phyloP scores from a whole-genome alignment of 2,113 vertebrate genomes.

The Labrus mixtus region DNA sequence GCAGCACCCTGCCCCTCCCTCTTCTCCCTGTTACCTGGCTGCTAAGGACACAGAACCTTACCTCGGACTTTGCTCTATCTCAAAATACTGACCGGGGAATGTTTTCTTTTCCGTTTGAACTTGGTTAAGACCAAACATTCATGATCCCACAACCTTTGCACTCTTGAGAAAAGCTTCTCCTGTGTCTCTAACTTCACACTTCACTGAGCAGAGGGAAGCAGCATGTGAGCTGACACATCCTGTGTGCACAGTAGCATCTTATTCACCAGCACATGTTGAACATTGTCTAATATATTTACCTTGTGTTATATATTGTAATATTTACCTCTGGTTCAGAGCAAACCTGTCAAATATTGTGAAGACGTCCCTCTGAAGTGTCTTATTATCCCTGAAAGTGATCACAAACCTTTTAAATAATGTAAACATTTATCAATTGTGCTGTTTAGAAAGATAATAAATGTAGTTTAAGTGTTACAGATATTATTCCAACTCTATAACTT shows the following conservation, averaged over 20 bases:
- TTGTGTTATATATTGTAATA: no score
- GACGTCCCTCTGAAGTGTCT: neutral
- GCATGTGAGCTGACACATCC: neutral
- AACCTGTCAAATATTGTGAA: neutral
- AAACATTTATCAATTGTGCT: conserved; percentile 38
- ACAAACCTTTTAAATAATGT: neutral
- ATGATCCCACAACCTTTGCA: conserved; percentile 26
- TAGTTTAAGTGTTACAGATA: conserved; percentile 5
- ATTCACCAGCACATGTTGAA: conserved; percentile 1
- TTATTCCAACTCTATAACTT: neutral
- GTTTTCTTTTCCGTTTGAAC: conserved; percentile 42
- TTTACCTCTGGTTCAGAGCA: neutral
- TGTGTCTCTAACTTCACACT: conserved; percentile 18
- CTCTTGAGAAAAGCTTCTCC: neutral
- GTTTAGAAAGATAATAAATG: conserved; percentile 19
- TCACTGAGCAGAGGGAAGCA: conserved; percentile 1
- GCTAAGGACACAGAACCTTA: conserved; percentile 16
- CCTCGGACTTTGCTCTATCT: conserved; percentile 55
- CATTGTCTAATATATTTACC: neutral
- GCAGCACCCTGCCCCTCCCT: neutral
- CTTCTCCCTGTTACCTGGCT: conserved; percentile 4
- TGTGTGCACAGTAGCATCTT: neutral
- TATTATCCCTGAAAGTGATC: conserved; percentile 33
- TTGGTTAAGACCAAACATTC: conserved; percentile 30
- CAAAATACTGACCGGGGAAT: conserved; percentile 39